Percentiles rank a stretch among this genome's conserved stretches.
These are phyloP conservation scores for Helobdella robusta DNA, from an alignment of 2,888 invertebrate genomes.

Conservation along the genomic window DNA sequence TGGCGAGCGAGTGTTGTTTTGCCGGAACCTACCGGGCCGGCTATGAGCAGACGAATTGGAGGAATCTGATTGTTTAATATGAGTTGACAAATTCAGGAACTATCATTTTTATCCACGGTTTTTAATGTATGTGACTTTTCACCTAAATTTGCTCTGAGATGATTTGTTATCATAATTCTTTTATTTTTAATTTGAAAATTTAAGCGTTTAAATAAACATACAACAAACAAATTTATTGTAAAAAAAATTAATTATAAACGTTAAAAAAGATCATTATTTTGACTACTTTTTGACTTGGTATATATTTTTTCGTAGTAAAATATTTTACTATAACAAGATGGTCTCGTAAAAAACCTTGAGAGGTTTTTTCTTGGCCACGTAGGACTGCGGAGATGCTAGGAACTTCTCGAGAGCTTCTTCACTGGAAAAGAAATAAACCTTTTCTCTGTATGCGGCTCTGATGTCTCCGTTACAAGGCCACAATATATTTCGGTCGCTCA, in stretches of 20 bases:
- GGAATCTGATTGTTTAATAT: conserved; percentile 41
- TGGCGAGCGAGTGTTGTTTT: conserved; percentile 46
- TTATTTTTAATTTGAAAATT: neutral
- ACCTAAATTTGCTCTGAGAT: neutral
- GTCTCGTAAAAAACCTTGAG: conserved; percentile 38
- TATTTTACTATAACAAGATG: too few relatives aligned
- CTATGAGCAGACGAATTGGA: conserved; percentile 43
- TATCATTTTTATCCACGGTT: neutral
- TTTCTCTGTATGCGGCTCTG: conserved; percentile 45
- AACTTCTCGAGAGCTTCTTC: conserved; percentile 45
- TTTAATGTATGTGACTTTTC: neutral
- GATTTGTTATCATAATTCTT: neutral
- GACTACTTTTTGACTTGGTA: too few relatives aligned
- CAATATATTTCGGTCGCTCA: conserved; percentile 44
- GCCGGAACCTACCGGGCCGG: conserved; percentile 47
- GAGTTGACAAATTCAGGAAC: neutral
- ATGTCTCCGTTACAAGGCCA: conserved; percentile 48
- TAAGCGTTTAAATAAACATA: neutral
- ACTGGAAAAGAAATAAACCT: conserved; percentile 46
- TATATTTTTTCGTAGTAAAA: too few relatives aligned
- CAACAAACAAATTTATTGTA: too few relatives aligned
- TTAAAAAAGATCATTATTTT: too few relatives aligned
- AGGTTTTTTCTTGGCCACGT: conserved; percentile 40
- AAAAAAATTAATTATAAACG: too few relatives aligned
- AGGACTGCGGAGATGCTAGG: conserved; percentile 42